Base-by-base conservation (phyloP, 2,113 vertebrate genomes). In the Cryptotis parvus region DNA sequence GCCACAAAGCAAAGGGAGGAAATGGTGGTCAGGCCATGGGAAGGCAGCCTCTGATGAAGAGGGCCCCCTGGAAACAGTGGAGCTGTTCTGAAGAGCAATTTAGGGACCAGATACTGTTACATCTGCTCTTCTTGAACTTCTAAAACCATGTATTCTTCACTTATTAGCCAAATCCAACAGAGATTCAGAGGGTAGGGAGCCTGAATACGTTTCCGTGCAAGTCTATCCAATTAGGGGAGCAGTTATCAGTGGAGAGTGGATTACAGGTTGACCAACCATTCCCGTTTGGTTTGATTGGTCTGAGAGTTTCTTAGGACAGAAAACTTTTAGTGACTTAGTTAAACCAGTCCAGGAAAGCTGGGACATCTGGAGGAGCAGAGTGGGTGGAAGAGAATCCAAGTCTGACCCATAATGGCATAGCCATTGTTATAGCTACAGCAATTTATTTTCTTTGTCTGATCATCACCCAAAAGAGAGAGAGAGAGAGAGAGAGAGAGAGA, bases 161-260 rank as follows among this genome's bases (percentile, higher is more conserved):
- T 55, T 22, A 6, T 58, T 69, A 66, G 9, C 37, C 16, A 84
- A 39, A n/a, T 35, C 35, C 15, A 69, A 2, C n/a, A 31, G 66
- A 70, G 85, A 82, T 29, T 55, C 41, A 75, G 76, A 61, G 31
- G 73, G 52, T 81, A 52, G 31, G 72, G 3, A 52, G 14, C 55
- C 24, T 22, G 2, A 3, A 11, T 0, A 0, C 2, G n/a, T 20
- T 24, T 61, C 31, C 1, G 0, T 22, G 9, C 20, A 52, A 29
- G 6, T 4, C 29, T 45, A 31, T 14, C 5, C 84, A 65, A 16
- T 12, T 16, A 45, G 16, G 33, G 33, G 14, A 31, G 58, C 41
- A 81, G 63, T 68, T 2, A 55, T 0, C 2, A 7, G 70, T 4
- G 3, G 33, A 12, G 7, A 41, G 16, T 33, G 4, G 35, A 33